Evolutionary conservation across 92 coral and sea anemone genomes (phyloP).

Genomic region (Paramuricea clavata): DNA sequence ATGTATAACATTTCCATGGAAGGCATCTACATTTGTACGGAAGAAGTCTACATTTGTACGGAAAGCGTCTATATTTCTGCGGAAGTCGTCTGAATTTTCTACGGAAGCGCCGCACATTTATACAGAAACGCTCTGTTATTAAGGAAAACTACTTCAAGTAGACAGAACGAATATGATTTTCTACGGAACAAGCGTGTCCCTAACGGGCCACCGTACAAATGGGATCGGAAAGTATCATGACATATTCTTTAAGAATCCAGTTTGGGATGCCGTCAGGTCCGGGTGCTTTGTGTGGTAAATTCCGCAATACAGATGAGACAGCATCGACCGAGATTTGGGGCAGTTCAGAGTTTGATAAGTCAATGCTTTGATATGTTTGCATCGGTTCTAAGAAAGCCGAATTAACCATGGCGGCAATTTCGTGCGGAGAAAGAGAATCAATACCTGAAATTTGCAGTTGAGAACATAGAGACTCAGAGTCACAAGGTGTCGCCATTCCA

Average conservation of each 20-base stretch:
- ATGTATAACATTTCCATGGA: too few species aligned
- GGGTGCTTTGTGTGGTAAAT: conserved; percentile 15
- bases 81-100: too few species aligned
- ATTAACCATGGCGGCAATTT: conserved; percentile 18
- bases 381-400: conserved; percentile 21
- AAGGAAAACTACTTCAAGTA: too few species aligned
- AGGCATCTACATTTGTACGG: too few species aligned
- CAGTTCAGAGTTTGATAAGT: background rate
- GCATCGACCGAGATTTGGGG: background rate
- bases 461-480: conserved; percentile 39
- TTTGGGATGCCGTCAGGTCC: conserved; percentile 35
- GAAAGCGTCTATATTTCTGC: too few species aligned
- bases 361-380: conserved; percentile 10
- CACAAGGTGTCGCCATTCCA: conserved; percentile 55
- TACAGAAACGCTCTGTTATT: too few species aligned
- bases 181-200: too few species aligned
- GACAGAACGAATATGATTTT: too few species aligned
- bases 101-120: too few species aligned
- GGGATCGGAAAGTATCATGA: background rate
- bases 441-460: conserved; percentile 36
- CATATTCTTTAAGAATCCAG: conserved; percentile 33
- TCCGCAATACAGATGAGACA: conserved; percentile 1
- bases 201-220: too few species aligned
- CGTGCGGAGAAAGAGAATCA: conserved; percentile 24
- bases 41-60: too few species aligned